Evolutionary conservation across 2,888 invertebrate genomes (phyloP), one percentile per base, ranked within the genome.

Genomic region (Agriopis marginaria): DNA sequence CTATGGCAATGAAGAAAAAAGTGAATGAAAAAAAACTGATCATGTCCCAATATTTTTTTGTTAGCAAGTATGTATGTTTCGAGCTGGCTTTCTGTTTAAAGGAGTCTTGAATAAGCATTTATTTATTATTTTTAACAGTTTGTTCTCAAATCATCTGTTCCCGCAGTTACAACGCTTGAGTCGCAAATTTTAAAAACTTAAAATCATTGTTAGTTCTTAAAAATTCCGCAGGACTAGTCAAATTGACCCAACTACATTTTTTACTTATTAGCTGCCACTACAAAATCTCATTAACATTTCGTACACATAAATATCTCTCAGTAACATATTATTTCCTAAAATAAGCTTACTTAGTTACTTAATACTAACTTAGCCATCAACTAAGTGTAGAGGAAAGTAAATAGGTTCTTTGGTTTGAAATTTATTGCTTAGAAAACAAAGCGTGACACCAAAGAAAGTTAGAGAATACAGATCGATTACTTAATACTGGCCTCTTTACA

Each of bases 341-440:
- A 59, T 14, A 70, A 71, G 32, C 71, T 71, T 69, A 17, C 72
- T 71, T 23, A 23, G 17, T 70, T 68, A 17, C 72, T 70, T 42
- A 71, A 59, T 45, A 7, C 64, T 74, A 70, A 72, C 67, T 66
- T 63, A 72, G 14, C 51, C 45, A 14, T 65, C 62, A 61, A 66
- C 70, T 67, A 71, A 71, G 69, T 64, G 63, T 65, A 75, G 72
- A 76, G 75, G 72, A 76, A 75, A 65, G 62, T 60, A 51, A 53
- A 68, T 60, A 74, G 80, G 42, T 75, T 91, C 92, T 91, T 91
- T 91, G 91, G 91, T 86, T 86, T 80, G 75, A 79, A 79, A 77
- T 79, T 1, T 80, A 82, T 81, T 80, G 82, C 83, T 85, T 81
- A 77, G 68, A 83, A 81, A 84, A 82, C 81, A 81, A 72, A 63